Conservation (phyloP, 2,797 vertebrate genomes). For the Pseudomugil gertrudae region DNA sequence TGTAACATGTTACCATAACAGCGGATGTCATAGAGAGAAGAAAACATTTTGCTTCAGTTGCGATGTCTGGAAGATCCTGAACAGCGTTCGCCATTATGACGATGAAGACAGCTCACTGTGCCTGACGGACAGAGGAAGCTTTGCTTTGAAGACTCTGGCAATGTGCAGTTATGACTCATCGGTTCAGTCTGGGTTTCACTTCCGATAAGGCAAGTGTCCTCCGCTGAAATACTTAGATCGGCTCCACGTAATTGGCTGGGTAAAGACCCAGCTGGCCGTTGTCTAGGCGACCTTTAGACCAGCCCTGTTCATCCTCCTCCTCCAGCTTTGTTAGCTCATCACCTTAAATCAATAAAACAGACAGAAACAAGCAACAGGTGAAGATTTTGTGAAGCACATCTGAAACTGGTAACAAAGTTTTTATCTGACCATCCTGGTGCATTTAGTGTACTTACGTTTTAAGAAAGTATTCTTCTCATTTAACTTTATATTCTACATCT, state of each 20-base stretch:
- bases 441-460: background rate
- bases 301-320: constrained; percentile 96
- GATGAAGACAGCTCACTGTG: constrained; percentile 62
- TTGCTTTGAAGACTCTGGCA: constrained; percentile 74
- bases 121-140: constrained; percentile 59
- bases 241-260: constrained; percentile 96
- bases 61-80: constrained; percentile 47
- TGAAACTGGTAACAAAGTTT: background rate
- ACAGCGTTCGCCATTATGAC: constrained; percentile 44
- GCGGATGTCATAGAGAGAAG: constrained; percentile 54
- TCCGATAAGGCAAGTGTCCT: constrained; percentile 66
- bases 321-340: constrained; percentile 96
- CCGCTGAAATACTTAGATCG: constrained; percentile 78
- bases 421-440: background rate
- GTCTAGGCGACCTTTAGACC: constrained; percentile 97
- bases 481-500: background rate
- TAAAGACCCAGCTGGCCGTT: constrained; percentile 92
- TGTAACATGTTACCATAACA: constrained; percentile 65
- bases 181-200: constrained; percentile 84
- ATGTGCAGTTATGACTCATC: constrained; percentile 82
- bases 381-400: constrained; percentile 8
- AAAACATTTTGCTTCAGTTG: constrained; percentile 46
- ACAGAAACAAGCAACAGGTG: constrained; percentile 10
- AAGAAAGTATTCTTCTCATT: background rate
- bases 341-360: constrained; percentile 74